Evolutionary conservation across 1,140 invertebrate species (phyloP).

Genomic region (Drosophila tropicalis): DNA sequence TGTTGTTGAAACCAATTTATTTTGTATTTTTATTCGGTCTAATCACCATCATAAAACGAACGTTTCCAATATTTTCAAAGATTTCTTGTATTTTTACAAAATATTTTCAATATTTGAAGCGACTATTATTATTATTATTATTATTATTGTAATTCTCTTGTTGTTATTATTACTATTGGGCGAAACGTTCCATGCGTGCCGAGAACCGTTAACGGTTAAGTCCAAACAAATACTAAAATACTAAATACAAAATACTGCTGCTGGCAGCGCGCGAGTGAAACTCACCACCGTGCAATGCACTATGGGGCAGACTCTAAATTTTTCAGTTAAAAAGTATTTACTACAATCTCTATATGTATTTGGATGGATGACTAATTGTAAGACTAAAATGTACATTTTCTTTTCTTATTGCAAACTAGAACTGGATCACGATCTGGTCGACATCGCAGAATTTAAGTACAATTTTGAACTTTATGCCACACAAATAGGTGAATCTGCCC

Average conservation of each 20-base stretch:
- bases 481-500: too few species aligned
- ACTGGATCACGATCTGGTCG: too few species aligned
- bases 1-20: constrained; percentile 43
- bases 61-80: constrained; percentile 33
- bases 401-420: too few species aligned
- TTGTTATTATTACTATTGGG: constrained; percentile 20
- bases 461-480: too few species aligned
- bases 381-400: too few species aligned
- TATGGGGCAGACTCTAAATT: too few species aligned
- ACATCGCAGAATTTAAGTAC: too few species aligned
- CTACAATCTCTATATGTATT: too few species aligned
- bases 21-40: constrained; percentile 37
- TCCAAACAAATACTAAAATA: constrained; percentile 82
- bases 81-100: constrained; percentile 28
- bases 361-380: too few species aligned
- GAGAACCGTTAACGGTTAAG: constrained; percentile 77
- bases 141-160: constrained; percentile 23
- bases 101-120: constrained; percentile 22
- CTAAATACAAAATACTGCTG: too few species aligned
- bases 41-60: background rate
- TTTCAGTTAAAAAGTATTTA: too few species aligned
- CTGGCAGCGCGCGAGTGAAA: constrained; percentile 46
- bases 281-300: constrained; percentile 38
- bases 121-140: constrained; percentile 37
- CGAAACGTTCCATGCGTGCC: constrained; percentile 39